These are phyloP conservation scores for Perodicticus potto DNA, from an alignment of 2,797 vertebrate genomes.

Conservation along the genomic window DNA sequence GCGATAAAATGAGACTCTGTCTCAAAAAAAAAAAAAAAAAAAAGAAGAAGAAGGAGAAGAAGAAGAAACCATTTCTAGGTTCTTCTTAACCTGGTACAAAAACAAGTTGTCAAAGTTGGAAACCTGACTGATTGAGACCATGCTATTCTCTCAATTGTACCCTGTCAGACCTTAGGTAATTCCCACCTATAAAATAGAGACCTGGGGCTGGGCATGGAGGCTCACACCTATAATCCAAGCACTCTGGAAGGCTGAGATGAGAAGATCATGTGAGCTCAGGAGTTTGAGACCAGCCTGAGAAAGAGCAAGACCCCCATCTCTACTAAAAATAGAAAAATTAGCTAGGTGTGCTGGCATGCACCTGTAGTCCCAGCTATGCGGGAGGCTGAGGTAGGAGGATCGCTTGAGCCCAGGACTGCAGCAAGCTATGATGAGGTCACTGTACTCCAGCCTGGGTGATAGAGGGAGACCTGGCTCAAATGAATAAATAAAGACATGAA, in stretches of 20 bases:
- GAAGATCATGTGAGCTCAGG: background rate
- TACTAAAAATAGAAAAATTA: background rate
- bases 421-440: background rate
- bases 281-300: background rate
- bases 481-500: background rate
- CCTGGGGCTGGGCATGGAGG: accelerated
- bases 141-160: background rate
- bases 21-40: too few species aligned
- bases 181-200: background rate
- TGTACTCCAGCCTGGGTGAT: background rate
- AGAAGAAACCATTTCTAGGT: background rate
- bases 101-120: background rate
- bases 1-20: too few species aligned
- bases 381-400: background rate
- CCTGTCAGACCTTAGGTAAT: background rate
- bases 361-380: background rate
- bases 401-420: background rate
- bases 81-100: slow-evolving; percentile 6
- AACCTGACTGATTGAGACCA: background rate
- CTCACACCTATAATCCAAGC: background rate
- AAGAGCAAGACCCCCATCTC: background rate
- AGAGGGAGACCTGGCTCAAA: background rate
- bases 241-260: background rate
- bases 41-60: too few species aligned
- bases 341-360: background rate